These are phyloP conservation scores for Ancistrus triradiatus DNA, from an alignment of 2,113 vertebrate species.

Conservation along the genomic window DNA sequence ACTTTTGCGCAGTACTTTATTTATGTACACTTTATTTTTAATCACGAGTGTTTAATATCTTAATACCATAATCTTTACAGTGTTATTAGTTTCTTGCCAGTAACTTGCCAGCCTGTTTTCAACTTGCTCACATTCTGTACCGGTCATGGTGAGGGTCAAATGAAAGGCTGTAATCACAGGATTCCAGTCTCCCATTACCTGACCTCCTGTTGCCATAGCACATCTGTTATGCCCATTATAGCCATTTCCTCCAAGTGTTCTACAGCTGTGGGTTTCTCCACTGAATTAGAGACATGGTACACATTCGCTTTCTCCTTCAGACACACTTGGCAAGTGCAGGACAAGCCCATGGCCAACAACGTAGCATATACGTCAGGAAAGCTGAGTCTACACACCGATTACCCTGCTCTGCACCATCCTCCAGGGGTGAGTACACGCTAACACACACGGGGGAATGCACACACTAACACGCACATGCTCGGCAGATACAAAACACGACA, in stretches of 20 bases:
- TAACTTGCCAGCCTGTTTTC: too few relatives aligned
- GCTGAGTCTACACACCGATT: constrained; percentile 87
- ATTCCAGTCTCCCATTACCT: neutral
- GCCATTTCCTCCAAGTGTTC: constrained; percentile 24
- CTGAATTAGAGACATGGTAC: constrained; percentile 14
- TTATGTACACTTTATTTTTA: too few relatives aligned
- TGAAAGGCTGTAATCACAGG: neutral
- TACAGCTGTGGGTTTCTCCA: constrained; percentile 40
- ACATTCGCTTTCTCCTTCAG: constrained; percentile 63
- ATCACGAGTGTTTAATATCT: too few relatives aligned
- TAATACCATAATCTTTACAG: too few relatives aligned
- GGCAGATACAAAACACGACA: neutral
- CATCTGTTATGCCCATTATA: constrained; percentile 33
- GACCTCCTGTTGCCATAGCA: constrained; percentile 10
- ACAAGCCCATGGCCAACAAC: constrained; percentile 88
- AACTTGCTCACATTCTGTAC: neutral
- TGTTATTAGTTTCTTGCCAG: too few relatives aligned
- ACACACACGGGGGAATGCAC: constrained; percentile 14
- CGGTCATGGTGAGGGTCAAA: neutral
- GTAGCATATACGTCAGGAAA: constrained; percentile 87
- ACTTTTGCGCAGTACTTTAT: too few relatives aligned
- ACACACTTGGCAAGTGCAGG: constrained; percentile 92
- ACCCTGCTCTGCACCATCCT: constrained; percentile 83
- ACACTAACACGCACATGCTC: constrained; percentile 8
- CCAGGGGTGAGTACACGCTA: constrained; percentile 82